Evolutionary conservation across 2,113 vertebrate species (phyloP), one percentile per base, ranked within the genome.

Genomic region (Lepidiolamprologus cunningtoni): DNA sequence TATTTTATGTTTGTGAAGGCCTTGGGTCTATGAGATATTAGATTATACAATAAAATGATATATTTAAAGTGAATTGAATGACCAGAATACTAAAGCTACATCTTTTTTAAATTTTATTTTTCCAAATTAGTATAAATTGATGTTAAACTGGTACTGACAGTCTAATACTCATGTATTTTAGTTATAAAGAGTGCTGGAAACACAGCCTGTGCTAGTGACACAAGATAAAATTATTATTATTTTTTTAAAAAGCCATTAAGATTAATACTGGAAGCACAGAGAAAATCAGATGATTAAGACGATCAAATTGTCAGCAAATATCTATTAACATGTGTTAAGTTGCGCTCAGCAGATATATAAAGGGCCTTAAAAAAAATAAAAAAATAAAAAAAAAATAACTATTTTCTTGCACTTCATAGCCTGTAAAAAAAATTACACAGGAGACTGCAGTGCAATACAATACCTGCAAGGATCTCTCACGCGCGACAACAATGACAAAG

Each of bases 321-420:
- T 21, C 19, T 7, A 40, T 21, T 40, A 19, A 63, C 9, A 63
- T 17, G 28, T 33, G 28, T 63, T 33, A 33, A 19, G 1, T 17
- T 61, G 57, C 3, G 1, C 57, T 61, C 33, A 21, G 11, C 19
- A 37, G 1, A 68, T 37, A 37, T 37, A n/a, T 21, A 2, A 68
- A 11, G 11, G 19, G 7, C 19, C 4, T 11, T 10, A 10, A 37
- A 37, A 35, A 9, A 37, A 35, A 35, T 0, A 1, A 35, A 35
- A 35, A 35, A 3, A 2, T 0, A 10, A 37, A 1, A 2, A 5
- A 5, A 40, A 3, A 42, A 42, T 0, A 52, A 7, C 9, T 19
- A n/a, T 66, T 35, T n/a, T 66, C 61, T 66, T 35, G 31, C 61
- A 66, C 33, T 37, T 37, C n/a, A 11, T 13, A n/a, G 33, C 11